Conservation (phyloP, 2,113 vertebrate species). For the Gallinago paraguaiae region DNA sequence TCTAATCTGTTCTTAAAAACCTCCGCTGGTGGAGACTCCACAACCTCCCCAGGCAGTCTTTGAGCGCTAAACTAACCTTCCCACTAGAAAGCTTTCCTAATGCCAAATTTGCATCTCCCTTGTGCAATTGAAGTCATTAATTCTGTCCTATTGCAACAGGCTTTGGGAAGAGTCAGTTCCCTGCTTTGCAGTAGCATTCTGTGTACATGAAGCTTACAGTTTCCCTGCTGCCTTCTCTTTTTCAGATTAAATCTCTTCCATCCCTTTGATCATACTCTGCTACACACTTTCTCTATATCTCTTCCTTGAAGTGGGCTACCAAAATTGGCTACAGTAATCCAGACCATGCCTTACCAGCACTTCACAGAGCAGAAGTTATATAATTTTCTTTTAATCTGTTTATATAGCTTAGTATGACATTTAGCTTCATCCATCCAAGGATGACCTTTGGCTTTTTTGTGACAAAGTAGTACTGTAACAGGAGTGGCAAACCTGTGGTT, state of each 20-base stretch:
- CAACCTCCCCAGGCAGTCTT: neutral
- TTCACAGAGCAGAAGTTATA: neutral
- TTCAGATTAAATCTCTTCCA: neutral
- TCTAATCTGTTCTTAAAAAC: neutral
- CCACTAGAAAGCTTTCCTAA: conserved; percentile 2
- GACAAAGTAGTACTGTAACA: neutral
- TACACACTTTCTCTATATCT: neutral
- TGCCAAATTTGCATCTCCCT: conserved; percentile 3
- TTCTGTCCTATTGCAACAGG: conserved; percentile 9
- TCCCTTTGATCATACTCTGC: conserved; percentile 1
- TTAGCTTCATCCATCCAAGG: neutral
- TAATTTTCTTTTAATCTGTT: neutral
- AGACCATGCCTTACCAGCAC: neutral
- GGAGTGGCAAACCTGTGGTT: neutral
- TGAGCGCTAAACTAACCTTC: neutral
- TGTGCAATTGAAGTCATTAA: neutral
- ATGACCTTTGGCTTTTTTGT: neutral
- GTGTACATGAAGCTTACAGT: neutral
- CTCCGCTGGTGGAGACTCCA: neutral
- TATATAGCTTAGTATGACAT: neutral
- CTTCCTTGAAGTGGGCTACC: neutral
- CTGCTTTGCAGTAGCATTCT: conserved; percentile 1
- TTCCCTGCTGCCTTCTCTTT: neutral
- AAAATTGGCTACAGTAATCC: neutral
- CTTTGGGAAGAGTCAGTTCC: neutral